Conservation (phyloP, 2,888 invertebrate genomes). For the Apotomis betuletana region DNA sequence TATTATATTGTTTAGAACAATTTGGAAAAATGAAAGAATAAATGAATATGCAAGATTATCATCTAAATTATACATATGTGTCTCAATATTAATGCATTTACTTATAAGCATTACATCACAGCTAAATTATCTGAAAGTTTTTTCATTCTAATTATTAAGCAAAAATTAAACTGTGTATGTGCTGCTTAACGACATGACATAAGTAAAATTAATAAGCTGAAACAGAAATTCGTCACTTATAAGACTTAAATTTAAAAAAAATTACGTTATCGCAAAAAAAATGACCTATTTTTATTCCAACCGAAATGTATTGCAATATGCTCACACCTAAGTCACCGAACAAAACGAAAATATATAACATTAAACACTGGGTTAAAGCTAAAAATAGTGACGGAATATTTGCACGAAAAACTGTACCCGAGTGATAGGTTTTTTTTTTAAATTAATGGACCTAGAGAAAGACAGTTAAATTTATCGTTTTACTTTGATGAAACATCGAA, state of each 20-base stretch:
- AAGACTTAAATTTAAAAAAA: too few species aligned
- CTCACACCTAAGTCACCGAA: too few species aligned
- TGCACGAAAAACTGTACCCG: too few species aligned
- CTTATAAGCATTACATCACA: constrained; percentile 13
- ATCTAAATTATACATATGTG: not conserved
- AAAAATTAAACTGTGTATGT: not conserved
- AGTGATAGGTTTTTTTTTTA: too few species aligned
- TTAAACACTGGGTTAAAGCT: too few species aligned
- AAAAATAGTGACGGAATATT: too few species aligned
- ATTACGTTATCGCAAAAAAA: not conserved
- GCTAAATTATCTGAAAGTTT: constrained; percentile 7
- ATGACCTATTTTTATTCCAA: too few species aligned
- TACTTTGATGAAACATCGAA: too few species aligned
- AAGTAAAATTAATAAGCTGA: not conserved
- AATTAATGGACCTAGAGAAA: too few species aligned
- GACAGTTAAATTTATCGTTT: too few species aligned
- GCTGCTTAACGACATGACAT: not conserved
- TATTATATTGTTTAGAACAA: not conserved
- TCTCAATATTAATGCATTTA: not conserved
- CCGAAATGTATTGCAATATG: too few species aligned
- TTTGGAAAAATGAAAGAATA: not conserved
- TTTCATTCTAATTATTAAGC: constrained; percentile 2
- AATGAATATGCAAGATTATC: not conserved
- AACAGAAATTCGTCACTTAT: not conserved
- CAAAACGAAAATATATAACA: too few species aligned